These are phyloP conservation scores for Lophotriccus pileatus DNA, from an alignment of 2,797 vertebrate genomes.

Conservation along the genomic window DNA sequence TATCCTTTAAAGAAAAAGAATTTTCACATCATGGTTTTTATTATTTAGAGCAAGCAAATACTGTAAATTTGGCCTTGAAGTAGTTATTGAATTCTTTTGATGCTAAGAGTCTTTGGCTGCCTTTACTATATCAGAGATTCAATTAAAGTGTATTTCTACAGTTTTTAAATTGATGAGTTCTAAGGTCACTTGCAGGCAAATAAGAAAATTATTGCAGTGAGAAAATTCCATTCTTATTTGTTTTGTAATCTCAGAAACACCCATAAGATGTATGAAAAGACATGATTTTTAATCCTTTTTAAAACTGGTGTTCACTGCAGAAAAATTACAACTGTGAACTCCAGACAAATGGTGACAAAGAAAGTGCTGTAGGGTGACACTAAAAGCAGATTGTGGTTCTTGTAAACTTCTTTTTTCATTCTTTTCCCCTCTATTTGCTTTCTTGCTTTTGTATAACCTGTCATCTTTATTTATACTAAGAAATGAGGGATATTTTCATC, in stretches of 20 bases:
- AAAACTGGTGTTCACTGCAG: not conserved
- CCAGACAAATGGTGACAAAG: not conserved
- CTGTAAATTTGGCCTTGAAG: slow-evolving; percentile 19
- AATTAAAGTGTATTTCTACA: not conserved
- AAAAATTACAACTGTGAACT: not conserved
- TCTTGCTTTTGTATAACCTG: not conserved
- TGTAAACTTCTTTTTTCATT: not conserved
- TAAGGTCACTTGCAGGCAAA: not conserved
- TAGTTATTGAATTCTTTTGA: not conserved
- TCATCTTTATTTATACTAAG: slow-evolving; percentile 17
- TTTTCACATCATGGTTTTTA: slow-evolving; percentile 19
- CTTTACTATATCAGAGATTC: not conserved
- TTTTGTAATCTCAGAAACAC: slow-evolving; percentile 18
- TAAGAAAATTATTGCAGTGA: not conserved
- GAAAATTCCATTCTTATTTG: not conserved
- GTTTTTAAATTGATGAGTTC: not conserved
- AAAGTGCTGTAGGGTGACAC: not conserved
- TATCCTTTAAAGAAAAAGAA: slow-evolving; percentile 19
- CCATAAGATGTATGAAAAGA: not conserved
- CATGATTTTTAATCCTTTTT: not conserved
- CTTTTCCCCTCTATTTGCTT: not conserved
- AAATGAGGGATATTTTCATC: slow-evolving; percentile 31
- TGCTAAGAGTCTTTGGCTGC: not conserved
- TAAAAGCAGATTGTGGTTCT: not conserved
- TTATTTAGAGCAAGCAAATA: slow-evolving; percentile 18